These are phyloP conservation scores for Nilaparvata lugens DNA, from an alignment of 1,140 invertebrate species.

Conservation along the genomic window DNA sequence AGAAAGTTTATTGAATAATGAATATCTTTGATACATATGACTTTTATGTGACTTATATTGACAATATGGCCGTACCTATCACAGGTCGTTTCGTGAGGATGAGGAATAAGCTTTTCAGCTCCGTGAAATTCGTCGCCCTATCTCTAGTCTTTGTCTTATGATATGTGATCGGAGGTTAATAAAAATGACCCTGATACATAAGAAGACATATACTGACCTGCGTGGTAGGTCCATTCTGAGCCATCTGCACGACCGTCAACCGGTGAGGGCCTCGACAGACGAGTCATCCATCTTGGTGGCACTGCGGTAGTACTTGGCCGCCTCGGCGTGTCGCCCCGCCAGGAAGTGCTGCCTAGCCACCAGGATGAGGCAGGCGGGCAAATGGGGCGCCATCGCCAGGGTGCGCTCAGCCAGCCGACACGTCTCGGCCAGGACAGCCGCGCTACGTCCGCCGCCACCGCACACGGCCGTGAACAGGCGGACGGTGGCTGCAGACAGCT, in stretches of 20 bases:
- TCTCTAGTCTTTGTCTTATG: too few species aligned
- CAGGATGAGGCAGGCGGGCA: constrained; percentile 8
- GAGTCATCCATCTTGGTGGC: constrained; percentile 76
- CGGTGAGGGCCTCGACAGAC: constrained; percentile 65
- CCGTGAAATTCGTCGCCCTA: too few species aligned
- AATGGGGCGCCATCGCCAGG: neutral
- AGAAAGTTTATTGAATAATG: too few species aligned
- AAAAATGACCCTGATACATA: too few species aligned
- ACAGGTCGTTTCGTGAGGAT: too few species aligned
- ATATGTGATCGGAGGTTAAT: too few species aligned
- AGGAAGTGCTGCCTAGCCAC: constrained; percentile 69
- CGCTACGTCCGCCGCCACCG: constrained; percentile 54
- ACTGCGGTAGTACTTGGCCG: constrained; percentile 64
- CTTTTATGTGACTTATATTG: too few species aligned
- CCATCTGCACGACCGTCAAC: constrained; percentile 69
- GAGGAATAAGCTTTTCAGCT: too few species aligned
- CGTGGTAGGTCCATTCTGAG: constrained; percentile 12
- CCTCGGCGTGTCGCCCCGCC: constrained; percentile 64
- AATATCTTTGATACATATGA: too few species aligned
- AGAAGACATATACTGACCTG: constrained; percentile 17
- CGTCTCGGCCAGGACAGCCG: constrained; percentile 58
- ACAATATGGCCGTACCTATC: too few species aligned
- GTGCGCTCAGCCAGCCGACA: constrained; percentile 24
- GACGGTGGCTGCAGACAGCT: constrained; percentile 15
- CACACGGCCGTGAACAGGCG: constrained; percentile 68